phyloP scores from a whole-genome alignment of 2,797 vertebrate genomes.

The Gouania willdenowi region DNA sequence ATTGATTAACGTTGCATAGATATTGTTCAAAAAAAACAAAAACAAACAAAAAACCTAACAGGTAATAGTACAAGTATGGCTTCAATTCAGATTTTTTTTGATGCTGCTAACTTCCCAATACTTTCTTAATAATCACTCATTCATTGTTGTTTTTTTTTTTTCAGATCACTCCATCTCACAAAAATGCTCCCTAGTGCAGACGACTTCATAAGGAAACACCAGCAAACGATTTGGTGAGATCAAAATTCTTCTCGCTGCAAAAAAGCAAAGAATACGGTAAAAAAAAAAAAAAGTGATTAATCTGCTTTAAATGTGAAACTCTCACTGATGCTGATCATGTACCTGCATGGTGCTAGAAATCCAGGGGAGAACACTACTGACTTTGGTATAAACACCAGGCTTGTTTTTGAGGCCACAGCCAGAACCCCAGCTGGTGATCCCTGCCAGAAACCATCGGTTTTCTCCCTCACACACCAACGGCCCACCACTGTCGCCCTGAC shows the following conservation, averaged over 20 bases:
- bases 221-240: constrained; percentile 12
- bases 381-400: constrained; percentile 86
- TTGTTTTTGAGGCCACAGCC: constrained; percentile 83
- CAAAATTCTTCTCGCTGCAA: constrained; percentile 43
- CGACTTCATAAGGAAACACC: constrained; percentile 2
- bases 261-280: constrained; percentile 4
- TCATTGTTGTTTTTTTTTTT: neutral
- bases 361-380: constrained; percentile 82
- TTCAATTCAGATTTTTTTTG: too few relatives aligned
- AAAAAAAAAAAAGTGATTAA: neutral
- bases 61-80: too few relatives aligned
- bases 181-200: constrained; percentile 22
- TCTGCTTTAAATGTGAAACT: neutral
- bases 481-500: constrained; percentile 91
- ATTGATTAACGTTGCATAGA: constrained; percentile 7
- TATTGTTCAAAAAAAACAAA: neutral
- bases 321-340: constrained; percentile 1
- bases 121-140: too few relatives aligned
- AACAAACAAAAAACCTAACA: neutral
- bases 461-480: constrained; percentile 83
- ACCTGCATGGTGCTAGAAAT: constrained; percentile 89
- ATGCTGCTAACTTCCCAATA: too few relatives aligned
- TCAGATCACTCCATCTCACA: neutral
- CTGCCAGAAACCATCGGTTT: constrained; percentile 79
- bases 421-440: constrained; percentile 90